Conservation (phyloP, 2,113 vertebrate genomes). For the Chionomys nivalis region DNA sequence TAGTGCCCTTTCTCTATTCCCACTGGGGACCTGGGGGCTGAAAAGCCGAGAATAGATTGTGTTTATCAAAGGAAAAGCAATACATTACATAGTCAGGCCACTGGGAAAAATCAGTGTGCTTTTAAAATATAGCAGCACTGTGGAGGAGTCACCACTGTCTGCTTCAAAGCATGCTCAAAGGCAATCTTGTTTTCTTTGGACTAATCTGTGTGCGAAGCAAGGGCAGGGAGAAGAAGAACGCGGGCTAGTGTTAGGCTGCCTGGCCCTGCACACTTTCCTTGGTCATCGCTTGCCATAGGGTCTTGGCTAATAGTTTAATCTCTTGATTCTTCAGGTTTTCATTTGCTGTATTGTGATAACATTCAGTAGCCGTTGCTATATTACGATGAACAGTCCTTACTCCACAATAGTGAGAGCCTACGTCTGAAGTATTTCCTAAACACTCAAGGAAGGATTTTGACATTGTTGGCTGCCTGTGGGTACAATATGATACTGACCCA, state of each 20-base stretch:
- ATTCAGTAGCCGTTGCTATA: rapidly evolving
- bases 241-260: rapidly evolving
- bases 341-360: rapidly evolving
- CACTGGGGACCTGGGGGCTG: neutral
- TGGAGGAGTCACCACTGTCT: neutral
- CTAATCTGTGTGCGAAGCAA: neutral
- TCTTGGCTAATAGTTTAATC: too few species aligned
- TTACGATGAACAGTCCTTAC: neutral
- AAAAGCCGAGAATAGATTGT: neutral
- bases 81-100: neutral
- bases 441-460: neutral
- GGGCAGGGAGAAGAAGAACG: rapidly evolving
- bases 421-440: neutral
- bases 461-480: neutral
- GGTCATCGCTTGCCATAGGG: rapidly evolving
- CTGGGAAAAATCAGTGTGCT: neutral
- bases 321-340: neutral
- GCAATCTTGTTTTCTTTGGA: neutral
- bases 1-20: neutral
- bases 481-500: rapidly evolving
- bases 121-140: neutral
- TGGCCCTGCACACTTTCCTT: rapidly evolving
- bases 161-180: neutral
- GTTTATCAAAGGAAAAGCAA: neutral
- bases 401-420: neutral